Conservation (phyloP, 2,113 vertebrate genomes). For the Nothobranchius furzeri region DNA sequence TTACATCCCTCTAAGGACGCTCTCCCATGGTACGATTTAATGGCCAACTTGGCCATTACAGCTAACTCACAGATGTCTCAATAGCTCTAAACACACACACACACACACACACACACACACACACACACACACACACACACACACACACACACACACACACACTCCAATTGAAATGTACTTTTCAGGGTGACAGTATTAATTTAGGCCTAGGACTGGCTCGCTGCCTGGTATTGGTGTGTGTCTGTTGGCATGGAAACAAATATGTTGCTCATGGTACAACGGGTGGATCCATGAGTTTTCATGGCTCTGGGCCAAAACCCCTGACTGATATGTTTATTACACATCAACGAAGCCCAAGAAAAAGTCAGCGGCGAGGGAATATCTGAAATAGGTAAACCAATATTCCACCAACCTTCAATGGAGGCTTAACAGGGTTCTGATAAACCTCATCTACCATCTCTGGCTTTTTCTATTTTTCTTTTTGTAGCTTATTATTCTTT, state of each 20-base stretch:
- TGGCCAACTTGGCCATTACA: slow-evolving; percentile 63
- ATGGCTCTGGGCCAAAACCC: slow-evolving; percentile 26
- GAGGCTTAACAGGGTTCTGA: slow-evolving; percentile 37
- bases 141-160: slow-evolving; percentile 27
- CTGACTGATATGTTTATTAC: slow-evolving; percentile 25
- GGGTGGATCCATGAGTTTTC: slow-evolving; percentile 2
- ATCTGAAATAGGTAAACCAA: slow-evolving; percentile 20
- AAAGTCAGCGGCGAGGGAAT: not conserved
- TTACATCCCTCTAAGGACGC: slow-evolving; percentile 58
- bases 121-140: no score
- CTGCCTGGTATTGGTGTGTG: slow-evolving; percentile 17
- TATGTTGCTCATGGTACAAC: slow-evolving; percentile 10
- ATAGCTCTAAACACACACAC: slow-evolving; percentile 42
- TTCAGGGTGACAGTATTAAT: slow-evolving; percentile 25
- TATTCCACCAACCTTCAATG: not conserved
- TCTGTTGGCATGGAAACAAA: slow-evolving; percentile 41
- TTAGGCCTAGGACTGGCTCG: slow-evolving; percentile 19
- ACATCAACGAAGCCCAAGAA: not conserved
- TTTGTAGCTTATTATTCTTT: slow-evolving; percentile 25
- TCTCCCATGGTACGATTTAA: slow-evolving; percentile 53
- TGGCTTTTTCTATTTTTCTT: not conserved
- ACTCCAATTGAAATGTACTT: slow-evolving; percentile 22
- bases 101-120: slow-evolving; percentile 51
- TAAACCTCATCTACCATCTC: slow-evolving; percentile 12
- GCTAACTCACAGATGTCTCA: slow-evolving; percentile 66